Conservation (phyloP, 2,113 vertebrate species). For the Chlorodrepanis virens region DNA sequence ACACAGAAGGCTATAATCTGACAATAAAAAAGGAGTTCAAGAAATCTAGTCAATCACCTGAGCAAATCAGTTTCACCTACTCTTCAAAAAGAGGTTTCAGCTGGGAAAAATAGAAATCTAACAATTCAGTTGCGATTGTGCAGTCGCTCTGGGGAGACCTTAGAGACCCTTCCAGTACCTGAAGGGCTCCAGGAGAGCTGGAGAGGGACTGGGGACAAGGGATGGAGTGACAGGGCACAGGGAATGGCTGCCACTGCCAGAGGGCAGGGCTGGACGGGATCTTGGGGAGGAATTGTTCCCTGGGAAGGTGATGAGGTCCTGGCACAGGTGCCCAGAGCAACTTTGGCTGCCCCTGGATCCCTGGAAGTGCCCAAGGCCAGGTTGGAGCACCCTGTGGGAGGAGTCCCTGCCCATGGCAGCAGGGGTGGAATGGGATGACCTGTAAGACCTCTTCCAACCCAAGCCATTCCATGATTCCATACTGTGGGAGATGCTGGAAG, state of each 20-base stretch:
- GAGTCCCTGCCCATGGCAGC: background rate
- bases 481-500: background rate
- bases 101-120: background rate
- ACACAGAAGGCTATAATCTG: background rate
- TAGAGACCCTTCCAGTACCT: background rate
- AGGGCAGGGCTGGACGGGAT: fast-evolving
- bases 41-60: background rate
- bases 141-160: background rate
- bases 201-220: background rate
- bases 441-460: background rate
- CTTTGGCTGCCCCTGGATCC: background rate
- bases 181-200: background rate
- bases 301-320: fast-evolving
- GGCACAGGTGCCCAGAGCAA: background rate
- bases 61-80: background rate
- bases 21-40: background rate
- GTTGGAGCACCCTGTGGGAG: fast-evolving
- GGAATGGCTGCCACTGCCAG: background rate
- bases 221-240: background rate
- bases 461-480: background rate
- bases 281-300: fast-evolving
- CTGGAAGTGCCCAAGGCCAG: background rate
- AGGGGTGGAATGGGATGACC: background rate
- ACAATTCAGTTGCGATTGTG: background rate
- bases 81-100: background rate